A percentile compares a stretch with the other conserved stretches of the same genome.
Conservation (phyloP, 2,797 vertebrate genomes). For the Enteromius fasciolatus region DNA sequence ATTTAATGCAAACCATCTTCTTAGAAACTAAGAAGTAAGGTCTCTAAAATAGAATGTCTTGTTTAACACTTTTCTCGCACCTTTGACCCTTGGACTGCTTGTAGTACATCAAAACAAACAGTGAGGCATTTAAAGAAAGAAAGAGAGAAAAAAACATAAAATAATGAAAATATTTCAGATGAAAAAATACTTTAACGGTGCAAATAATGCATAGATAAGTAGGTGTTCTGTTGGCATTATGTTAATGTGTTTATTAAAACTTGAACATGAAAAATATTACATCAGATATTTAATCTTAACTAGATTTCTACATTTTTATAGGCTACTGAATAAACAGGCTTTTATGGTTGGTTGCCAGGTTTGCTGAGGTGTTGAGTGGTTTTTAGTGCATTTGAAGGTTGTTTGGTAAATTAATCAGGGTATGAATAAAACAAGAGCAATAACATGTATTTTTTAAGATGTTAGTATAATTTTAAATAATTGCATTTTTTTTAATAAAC, state of each 20-base stretch:
- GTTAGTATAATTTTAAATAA: no score
- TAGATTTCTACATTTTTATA: background rate
- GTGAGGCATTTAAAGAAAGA: background rate
- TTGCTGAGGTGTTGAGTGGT: background rate
- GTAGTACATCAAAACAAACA: background rate
- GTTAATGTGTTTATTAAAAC: background rate
- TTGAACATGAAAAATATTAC: background rate
- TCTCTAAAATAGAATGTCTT: background rate
- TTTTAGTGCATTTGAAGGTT: background rate
- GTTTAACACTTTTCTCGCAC: background rate
- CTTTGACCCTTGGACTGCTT: background rate
- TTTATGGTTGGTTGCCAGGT: background rate
- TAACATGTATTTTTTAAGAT: no score
- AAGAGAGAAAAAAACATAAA: background rate
- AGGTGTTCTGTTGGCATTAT: background rate
- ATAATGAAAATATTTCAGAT: background rate
- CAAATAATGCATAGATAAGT: background rate
- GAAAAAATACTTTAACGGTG: background rate
- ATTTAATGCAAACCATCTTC: slow-evolving; percentile 5
- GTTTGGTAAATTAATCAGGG: background rate
- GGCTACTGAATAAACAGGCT: background rate
- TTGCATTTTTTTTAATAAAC: no score
- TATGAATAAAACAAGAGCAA: background rate
- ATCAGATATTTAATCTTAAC: background rate
- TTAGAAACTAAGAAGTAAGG: background rate